Percentiles rank a stretch among this genome's conserved stretches.
These are phyloP conservation scores for Chouioia cunea DNA, from an alignment of 2,888 invertebrate genomes.

Conservation along the genomic window DNA sequence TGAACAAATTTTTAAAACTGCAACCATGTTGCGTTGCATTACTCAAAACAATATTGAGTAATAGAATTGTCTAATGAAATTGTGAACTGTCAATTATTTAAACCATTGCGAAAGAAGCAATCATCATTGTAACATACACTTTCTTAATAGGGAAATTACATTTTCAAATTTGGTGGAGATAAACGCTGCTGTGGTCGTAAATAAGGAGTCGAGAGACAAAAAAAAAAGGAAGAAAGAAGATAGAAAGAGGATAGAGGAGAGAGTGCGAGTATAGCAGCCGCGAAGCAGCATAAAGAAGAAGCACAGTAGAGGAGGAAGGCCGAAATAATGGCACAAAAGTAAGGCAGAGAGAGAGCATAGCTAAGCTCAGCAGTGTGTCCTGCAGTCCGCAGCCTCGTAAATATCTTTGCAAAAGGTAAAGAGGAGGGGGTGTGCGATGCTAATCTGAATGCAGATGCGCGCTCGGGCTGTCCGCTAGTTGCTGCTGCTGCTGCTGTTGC, in stretches of 20 bases:
- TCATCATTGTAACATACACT: too few species aligned
- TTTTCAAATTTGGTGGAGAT: slow-evolving; percentile 35
- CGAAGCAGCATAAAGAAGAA: slow-evolving; percentile 28
- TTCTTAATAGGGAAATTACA: slow-evolving; percentile 30
- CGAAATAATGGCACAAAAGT: slow-evolving; percentile 38
- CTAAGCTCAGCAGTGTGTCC: slow-evolving; percentile 46
- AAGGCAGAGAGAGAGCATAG: slow-evolving; percentile 21
- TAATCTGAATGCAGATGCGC: slow-evolving; percentile 64
- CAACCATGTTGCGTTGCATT: too few species aligned
- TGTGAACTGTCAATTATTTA: too few species aligned
- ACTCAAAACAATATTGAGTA: too few species aligned
- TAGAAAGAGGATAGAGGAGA: too few species aligned
- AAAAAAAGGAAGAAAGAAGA: too few species aligned
- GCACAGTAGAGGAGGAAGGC: slow-evolving; percentile 22
- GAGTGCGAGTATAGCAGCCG: slow-evolving; percentile 11
- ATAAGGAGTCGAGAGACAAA: slow-evolving; percentile 21
- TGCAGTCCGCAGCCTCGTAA: slow-evolving; percentile 56
- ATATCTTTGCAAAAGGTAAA: slow-evolving; percentile 50
- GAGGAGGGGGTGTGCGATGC: slow-evolving; percentile 56
- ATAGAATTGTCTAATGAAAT: too few species aligned
- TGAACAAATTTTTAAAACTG: too few species aligned
- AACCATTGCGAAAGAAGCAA: too few species aligned
- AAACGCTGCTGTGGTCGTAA: slow-evolving; percentile 12
- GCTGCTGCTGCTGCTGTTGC: too few species aligned
- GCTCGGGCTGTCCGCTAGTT: slow-evolving; percentile 54